phyloP scores from a whole-genome alignment of 2,888 invertebrate genomes.

The Cylloceria caligata region DNA sequence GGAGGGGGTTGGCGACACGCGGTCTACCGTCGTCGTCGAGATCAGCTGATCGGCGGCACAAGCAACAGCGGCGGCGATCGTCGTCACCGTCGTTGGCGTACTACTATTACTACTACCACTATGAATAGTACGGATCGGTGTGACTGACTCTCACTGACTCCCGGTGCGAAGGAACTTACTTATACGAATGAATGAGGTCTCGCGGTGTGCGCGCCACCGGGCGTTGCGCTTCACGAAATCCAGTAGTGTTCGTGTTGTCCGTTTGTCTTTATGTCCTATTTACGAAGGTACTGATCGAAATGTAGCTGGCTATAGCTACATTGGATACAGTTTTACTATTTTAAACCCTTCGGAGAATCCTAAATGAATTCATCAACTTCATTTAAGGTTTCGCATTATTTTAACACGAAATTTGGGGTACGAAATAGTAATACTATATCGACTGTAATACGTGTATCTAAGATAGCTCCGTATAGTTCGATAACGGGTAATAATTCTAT shows the following conservation, averaged over 20 bases:
- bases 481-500: neutral
- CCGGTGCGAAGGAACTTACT: conserved; percentile 39
- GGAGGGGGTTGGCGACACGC: conserved; percentile 80
- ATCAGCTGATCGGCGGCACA: conserved; percentile 76
- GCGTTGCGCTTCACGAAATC: conserved; percentile 31
- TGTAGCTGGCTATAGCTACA: neutral
- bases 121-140: conserved; percentile 35
- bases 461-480: neutral
- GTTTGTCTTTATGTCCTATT: neutral
- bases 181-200: conserved; percentile 39
- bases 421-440: too few relatives aligned
- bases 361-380: too few relatives aligned
- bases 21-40: conserved; percentile 78
- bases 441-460: neutral
- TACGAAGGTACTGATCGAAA: neutral
- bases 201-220: conserved; percentile 3
- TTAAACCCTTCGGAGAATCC: too few relatives aligned
- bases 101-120: conserved; percentile 18
- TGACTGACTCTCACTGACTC: conserved; percentile 52
- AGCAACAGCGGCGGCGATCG: conserved; percentile 17
- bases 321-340: too few relatives aligned
- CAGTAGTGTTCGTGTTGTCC: neutral
- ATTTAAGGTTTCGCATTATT: too few relatives aligned
- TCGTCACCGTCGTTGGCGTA: conserved; percentile 40
- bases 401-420: too few relatives aligned